phyloP scores from a whole-genome alignment of 1,140 invertebrate genomes.

The Pogonus chalceus region DNA sequence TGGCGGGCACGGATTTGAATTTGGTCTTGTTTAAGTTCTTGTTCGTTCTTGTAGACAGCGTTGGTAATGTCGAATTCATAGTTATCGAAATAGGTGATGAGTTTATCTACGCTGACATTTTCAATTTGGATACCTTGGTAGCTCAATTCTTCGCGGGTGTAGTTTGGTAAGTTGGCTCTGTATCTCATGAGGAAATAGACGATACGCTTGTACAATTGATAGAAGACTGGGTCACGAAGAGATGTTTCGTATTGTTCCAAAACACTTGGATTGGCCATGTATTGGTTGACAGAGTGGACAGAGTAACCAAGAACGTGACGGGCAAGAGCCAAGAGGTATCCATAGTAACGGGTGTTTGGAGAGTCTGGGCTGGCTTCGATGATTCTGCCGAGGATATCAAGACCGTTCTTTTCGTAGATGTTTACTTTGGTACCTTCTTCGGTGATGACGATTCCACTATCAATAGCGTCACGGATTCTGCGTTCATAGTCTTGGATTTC shows the following conservation, averaged over 20 bases:
- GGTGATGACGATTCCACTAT: slow-evolving; percentile 43
- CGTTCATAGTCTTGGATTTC: slow-evolving; percentile 40
- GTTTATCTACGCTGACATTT: slow-evolving; percentile 47
- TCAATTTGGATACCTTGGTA: slow-evolving; percentile 51
- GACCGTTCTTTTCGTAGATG: slow-evolving; percentile 36
- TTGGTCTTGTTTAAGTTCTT: slow-evolving; percentile 17
- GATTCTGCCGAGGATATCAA: slow-evolving; percentile 53
- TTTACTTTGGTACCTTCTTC: slow-evolving; percentile 39
- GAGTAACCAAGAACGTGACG: slow-evolving; percentile 47
- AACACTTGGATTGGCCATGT: slow-evolving; percentile 28
- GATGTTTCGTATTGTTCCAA: slow-evolving; percentile 45
- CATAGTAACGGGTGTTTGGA: slow-evolving; percentile 53
- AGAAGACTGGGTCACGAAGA: slow-evolving; percentile 56
- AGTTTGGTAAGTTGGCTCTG: slow-evolving; percentile 36
- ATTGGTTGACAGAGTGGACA: slow-evolving; percentile 19
- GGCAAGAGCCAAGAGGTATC: slow-evolving; percentile 43
- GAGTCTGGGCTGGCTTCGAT: slow-evolving; percentile 56
- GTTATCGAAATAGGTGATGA: slow-evolving; percentile 62
- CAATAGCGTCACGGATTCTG: slow-evolving; percentile 53
- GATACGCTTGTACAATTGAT: slow-evolving; percentile 48
- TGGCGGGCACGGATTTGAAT: slow-evolving; percentile 37
- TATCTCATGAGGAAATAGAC: slow-evolving; percentile 38
- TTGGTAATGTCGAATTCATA: slow-evolving; percentile 57
- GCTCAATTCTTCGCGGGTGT: slow-evolving; percentile 47
- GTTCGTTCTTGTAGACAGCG: slow-evolving; percentile 38